Percentiles rank a stretch among this genome's conserved stretches.
Evolutionary conservation across 2,797 vertebrate genomes (phyloP).

Genomic region (Nyctibius grandis): DNA sequence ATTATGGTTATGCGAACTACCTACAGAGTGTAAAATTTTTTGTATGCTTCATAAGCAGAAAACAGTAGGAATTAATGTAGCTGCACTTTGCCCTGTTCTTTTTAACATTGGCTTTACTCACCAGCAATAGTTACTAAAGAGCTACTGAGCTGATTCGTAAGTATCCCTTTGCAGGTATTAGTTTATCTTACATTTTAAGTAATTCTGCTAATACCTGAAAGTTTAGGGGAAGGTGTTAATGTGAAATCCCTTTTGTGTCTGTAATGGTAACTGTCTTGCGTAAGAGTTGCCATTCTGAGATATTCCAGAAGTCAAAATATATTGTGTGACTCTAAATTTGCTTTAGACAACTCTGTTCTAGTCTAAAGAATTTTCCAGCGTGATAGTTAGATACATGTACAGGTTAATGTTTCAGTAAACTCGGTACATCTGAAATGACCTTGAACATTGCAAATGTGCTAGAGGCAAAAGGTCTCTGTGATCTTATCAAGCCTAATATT

Average conservation of each 20-base stretch:
- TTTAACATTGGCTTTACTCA: neutral
- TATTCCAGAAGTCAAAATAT: neutral
- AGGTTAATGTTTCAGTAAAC: conserved; percentile 20
- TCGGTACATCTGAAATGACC: conserved; percentile 21
- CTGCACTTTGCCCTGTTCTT: neutral
- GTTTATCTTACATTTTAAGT: neutral
- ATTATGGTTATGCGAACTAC: neutral
- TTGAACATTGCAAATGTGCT: conserved; percentile 30
- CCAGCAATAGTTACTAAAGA: neutral
- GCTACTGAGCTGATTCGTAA: neutral
- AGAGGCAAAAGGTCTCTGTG: conserved; percentile 13
- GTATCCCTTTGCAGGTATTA: neutral
- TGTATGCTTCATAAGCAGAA: neutral
- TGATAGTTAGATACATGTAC: neutral
- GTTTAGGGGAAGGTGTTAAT: neutral
- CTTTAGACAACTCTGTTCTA: neutral
- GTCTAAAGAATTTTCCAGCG: neutral
- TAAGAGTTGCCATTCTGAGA: neutral
- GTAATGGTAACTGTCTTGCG: neutral
- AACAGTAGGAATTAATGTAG: neutral
- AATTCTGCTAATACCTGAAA: neutral
- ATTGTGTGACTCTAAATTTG: neutral
- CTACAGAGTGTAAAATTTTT: neutral
- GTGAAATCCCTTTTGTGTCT: neutral
- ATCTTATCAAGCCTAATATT: conserved; percentile 17